Percentiles rank a stretch among this genome's conserved stretches.
Evolutionary conservation across 1,140 invertebrate genomes (phyloP).

Genomic region (Drosophila albomicans): DNA sequence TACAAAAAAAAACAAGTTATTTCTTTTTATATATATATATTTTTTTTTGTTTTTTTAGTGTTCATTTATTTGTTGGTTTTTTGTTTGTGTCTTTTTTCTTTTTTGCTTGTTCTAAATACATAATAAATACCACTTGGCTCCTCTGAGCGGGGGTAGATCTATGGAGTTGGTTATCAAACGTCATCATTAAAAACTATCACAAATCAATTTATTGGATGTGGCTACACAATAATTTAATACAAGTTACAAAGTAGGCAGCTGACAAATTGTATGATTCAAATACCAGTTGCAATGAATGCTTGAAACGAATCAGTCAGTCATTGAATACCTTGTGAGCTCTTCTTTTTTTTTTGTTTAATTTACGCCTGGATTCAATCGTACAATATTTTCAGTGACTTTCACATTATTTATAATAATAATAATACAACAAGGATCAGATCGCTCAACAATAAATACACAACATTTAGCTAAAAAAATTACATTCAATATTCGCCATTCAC

Average conservation of each 20-base stretch:
- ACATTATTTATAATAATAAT: constrained; percentile 8
- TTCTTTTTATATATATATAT: no score
- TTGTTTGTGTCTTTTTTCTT: constrained; percentile 43
- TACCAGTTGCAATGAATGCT: constrained; percentile 11
- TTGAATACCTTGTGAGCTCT: constrained; percentile 9
- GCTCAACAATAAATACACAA: constrained; percentile 57
- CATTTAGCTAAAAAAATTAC: constrained; percentile 36
- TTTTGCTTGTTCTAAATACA: constrained; percentile 59
- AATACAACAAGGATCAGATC: constrained; percentile 51
- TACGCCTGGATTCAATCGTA: constrained; percentile 17
- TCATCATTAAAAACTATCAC: constrained; percentile 79
- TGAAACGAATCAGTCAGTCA: constrained; percentile 36
- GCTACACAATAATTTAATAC: constrained; percentile 75
- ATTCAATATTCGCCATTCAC: constrained; percentile 30
- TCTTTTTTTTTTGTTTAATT: not conserved
- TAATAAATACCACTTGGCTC: constrained; percentile 38
- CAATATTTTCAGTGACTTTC: constrained; percentile 18
- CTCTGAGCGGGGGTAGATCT: constrained; percentile 27
- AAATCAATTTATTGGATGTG: constrained; percentile 81
- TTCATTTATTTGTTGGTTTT: constrained; percentile 52
- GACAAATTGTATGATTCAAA: constrained; percentile 27
- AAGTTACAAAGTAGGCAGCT: constrained; percentile 48
- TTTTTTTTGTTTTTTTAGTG: constrained; percentile 29
- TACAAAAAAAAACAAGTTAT: not conserved
- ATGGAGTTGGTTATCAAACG: constrained; percentile 70